These are phyloP conservation scores for Aleiodes leptofemur DNA, from an alignment of 2,888 invertebrate species.

Conservation along the genomic window DNA sequence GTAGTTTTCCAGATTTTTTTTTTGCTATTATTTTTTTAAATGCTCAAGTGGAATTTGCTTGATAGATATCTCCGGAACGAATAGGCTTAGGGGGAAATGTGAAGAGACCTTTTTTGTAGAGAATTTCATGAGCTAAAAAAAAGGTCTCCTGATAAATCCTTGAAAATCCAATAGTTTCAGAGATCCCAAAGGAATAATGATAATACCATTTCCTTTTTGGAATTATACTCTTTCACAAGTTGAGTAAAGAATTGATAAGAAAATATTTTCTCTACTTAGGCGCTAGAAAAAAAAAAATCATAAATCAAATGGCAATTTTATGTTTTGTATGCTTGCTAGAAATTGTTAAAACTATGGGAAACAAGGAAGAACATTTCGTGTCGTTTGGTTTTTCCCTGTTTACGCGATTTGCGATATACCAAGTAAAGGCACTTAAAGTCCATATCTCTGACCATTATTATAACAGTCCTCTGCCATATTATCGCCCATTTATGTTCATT, in stretches of 20 bases:
- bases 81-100: neutral
- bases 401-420: constrained; percentile 14
- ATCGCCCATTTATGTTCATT: constrained; percentile 34
- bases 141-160: too few species aligned
- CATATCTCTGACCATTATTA: constrained; percentile 38
- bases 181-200: too few species aligned
- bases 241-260: too few species aligned
- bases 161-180: too few species aligned
- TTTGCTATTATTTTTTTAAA: neutral
- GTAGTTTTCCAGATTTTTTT: neutral
- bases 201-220: too few species aligned
- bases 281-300: too few species aligned
- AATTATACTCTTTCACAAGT: too few species aligned
- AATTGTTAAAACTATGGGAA: constrained; percentile 9
- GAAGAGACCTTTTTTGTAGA: constrained; percentile 27
- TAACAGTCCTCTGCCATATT: constrained; percentile 37
- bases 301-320: too few species aligned
- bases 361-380: too few species aligned
- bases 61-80: neutral
- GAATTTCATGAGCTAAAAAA: neutral
- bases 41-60: neutral
- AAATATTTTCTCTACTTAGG: too few species aligned
- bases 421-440: constrained; percentile 13
- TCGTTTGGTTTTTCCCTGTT: constrained; percentile 10
- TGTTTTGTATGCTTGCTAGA: neutral